Evolutionary conservation across 2,797 vertebrate species (phyloP), one percentile per base, ranked within the genome.

Genomic region (Sandelia bainsii): DNA sequence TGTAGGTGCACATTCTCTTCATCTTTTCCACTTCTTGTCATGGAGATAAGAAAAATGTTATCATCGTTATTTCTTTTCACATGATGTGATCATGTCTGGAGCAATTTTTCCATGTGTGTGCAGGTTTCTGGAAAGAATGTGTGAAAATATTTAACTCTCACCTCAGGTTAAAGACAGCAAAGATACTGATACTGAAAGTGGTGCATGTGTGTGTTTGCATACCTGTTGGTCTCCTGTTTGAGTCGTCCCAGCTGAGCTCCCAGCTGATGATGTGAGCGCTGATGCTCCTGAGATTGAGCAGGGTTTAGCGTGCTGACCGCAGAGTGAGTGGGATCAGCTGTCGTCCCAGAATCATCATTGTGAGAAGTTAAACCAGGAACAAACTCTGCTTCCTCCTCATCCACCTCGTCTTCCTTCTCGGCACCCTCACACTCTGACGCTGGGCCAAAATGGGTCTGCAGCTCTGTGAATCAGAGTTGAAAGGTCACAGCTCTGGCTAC

Each of bases 141-240:
- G 37, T 37, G 25, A 12, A 48, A 25, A 50, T 37, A 3, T 49
- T 20, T 23, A 25, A 48, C 1, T 45, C 17, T 53, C 1, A 19
- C 1, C 16, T 6, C 37, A 42, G 13, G 39, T 16, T 39, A 39
- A 39, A 2, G 12, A 42, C 3, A 45, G 42, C 5, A 10, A 9
- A 20, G 9, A 11, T 11, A 37, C 29, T 6, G 13, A 3, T 11
- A 39, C 10, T 8, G 7, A 44, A 2, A 17, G 42, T 19, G 16
- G 1, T 19, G 42, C 8, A 8, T 19, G 8, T 27, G 25, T 58
- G 44, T 34, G 20, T 29, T 5, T 37, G 1, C 8, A 13, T 49
- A 99, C 98, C 97, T 95, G 90, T 89, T 94, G 1, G 94, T 96
- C 86, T 96, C 94, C 27, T 96, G 94, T 83, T 96, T 96, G 50